phyloP scores from a whole-genome alignment of 2,113 vertebrate species.

The Abramis brama region DNA sequence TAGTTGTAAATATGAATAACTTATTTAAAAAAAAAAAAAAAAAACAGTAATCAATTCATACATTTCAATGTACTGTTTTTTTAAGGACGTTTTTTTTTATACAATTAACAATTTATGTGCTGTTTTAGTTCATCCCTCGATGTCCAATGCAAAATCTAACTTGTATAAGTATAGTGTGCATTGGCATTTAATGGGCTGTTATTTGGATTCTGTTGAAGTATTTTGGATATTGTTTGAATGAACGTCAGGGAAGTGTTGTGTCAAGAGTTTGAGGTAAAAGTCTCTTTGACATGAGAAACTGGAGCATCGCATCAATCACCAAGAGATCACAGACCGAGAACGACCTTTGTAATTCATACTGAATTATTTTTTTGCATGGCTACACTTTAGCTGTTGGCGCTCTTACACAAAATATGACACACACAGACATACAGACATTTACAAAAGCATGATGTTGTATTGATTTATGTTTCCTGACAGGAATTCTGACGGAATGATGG shows the following conservation, averaged over 20 bases:
- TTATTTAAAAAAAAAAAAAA: neutral
- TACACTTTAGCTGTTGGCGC: neutral
- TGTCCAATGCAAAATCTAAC: neutral
- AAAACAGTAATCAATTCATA: neutral
- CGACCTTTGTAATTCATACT: neutral
- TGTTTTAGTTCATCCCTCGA: no score
- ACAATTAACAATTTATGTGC: no score
- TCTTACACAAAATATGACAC: neutral
- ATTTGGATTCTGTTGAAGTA: neutral
- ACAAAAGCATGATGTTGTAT: constrained; percentile 43
- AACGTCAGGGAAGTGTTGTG: neutral
- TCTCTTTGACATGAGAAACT: neutral
- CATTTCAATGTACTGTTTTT: neutral
- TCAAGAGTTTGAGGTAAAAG: neutral
- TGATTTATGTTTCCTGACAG: constrained; percentile 39
- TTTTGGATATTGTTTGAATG: neutral
- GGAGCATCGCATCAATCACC: neutral
- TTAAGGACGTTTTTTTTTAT: neutral
- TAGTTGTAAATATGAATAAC: no score
- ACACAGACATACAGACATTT: neutral
- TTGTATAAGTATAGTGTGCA: neutral
- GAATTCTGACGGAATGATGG: constrained; percentile 2
- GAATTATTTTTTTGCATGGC: neutral
- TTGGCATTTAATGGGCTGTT: neutral
- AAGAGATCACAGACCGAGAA: neutral